Evolutionary conservation across 2,113 vertebrate species (phyloP), one percentile per base, ranked within the genome.

Genomic region (Rhea americana): DNA sequence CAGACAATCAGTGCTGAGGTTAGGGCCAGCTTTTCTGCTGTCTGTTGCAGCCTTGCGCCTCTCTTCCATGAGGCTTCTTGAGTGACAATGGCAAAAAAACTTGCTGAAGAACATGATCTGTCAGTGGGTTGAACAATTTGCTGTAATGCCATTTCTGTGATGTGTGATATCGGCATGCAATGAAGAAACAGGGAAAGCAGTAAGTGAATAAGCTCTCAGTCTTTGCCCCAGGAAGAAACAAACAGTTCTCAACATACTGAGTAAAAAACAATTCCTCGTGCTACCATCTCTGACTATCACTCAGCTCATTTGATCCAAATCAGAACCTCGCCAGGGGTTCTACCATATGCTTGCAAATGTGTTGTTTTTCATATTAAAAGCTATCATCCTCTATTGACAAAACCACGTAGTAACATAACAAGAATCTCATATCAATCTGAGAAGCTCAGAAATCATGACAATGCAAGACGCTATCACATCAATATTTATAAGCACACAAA

Each of bases 401-500:
- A 96, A 85, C 3, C 43, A 50, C 4, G 0, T n/a, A 68, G 43
- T 67, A 88, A 83, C 50, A 28, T 72, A 86, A 94, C 45, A 91
- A 81, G 56, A 93, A 72, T 78, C 4, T 83, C 61, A 26, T 19
- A 78, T 13, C 56, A 77, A 87, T 89, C 85, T 88, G 53, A 48
- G 86, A 87, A 74, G 51, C 73, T 83, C 30, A 66, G 41, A 93
- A 94, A 94, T 37, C 48, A 78, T 28, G 76, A 65, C 35, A 83
- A n/a, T 76, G 25, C 62, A 82, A 85, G 67, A 65, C 37, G 41
- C 19, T 32, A 35, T 15, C 2, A 2, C 26, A 90, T 91, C 63
- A 89, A 88, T 95, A 93, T 95, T 93, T 93, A 85, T 89, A 90
- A 80, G 62, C 48, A 61, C 10, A 82, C 53, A 80, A 93, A 85